Conservation (phyloP, 2,113 vertebrate species). For the Typhlomys cinereus region DNA sequence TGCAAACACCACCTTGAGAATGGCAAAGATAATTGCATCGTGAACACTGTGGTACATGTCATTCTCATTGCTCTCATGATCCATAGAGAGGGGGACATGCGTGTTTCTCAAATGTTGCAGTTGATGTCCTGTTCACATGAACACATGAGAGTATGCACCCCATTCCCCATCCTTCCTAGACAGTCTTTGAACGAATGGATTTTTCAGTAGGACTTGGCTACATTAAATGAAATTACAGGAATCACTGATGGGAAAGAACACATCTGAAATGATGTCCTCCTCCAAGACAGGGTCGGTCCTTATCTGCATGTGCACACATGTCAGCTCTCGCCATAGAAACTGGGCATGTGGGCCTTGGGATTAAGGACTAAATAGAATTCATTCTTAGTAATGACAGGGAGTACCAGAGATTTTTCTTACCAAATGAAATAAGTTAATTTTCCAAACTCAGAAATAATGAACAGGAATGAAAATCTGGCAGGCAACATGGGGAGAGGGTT, state of each 20-base stretch:
- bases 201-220: neutral
- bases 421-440: conserved; percentile 45
- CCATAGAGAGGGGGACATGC: neutral
- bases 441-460: conserved; percentile 59
- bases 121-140: fast-evolving
- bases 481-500: neutral
- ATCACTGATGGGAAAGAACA: neutral
- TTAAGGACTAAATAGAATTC: conserved; percentile 58
- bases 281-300: neutral
- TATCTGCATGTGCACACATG: neutral
- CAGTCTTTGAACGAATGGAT: neutral
- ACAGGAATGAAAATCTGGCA: neutral
- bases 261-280: neutral
- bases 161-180: fast-evolving
- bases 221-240: neutral
- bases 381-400: conserved; percentile 8
- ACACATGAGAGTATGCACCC: neutral
- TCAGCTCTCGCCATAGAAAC: neutral
- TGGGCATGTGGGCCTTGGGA: neutral
- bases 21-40: neutral
- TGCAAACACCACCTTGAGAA: neutral
- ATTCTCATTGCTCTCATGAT: no score
- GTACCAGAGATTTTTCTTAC: conserved; percentile 53
- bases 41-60: neutral
- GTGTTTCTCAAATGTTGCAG: neutral